Evolutionary conservation across 2,113 vertebrate genomes (phyloP).

Genomic region (Xenopus borealis): DNA sequence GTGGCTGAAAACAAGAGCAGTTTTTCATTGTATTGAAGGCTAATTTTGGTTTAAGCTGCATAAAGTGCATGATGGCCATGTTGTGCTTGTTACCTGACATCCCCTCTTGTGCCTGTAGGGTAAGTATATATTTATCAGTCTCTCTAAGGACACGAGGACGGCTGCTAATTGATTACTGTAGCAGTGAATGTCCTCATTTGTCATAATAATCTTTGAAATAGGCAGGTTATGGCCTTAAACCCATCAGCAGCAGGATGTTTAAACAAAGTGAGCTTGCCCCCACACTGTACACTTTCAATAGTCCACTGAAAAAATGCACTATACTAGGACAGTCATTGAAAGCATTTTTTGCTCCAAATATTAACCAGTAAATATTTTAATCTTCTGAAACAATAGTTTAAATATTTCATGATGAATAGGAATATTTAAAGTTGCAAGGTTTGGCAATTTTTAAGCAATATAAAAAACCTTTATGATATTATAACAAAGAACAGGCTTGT

Average conservation of each 20-base stretch:
- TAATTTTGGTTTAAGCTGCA: background rate
- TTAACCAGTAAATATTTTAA: too few relatives aligned
- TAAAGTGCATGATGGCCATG: background rate
- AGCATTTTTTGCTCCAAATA: too few relatives aligned
- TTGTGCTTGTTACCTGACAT: slow-evolving; percentile 7
- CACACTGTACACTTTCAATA: too few relatives aligned
- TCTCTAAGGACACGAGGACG: background rate
- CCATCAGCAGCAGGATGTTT: background rate
- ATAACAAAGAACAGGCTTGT: too few relatives aligned
- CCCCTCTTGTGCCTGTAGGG: background rate
- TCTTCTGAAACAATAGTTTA: too few relatives aligned
- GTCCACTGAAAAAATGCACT: too few relatives aligned
- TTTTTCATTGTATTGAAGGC: background rate
- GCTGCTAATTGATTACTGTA: background rate
- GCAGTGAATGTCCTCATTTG: background rate
- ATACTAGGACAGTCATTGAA: too few relatives aligned
- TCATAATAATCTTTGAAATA: background rate
- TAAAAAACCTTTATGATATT: too few relatives aligned
- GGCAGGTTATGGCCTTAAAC: background rate
- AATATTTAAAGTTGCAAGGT: too few relatives aligned
- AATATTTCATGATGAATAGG: too few relatives aligned
- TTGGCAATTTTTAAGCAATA: too few relatives aligned
- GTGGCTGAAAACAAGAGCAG: background rate
- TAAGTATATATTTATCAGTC: background rate
- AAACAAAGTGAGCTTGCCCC: background rate